A percentile compares a stretch with the other conserved stretches of the same genome.
These are phyloP conservation scores for Lagocephalus sceleratus DNA, from an alignment of 2,797 vertebrate genomes.

Conservation along the genomic window DNA sequence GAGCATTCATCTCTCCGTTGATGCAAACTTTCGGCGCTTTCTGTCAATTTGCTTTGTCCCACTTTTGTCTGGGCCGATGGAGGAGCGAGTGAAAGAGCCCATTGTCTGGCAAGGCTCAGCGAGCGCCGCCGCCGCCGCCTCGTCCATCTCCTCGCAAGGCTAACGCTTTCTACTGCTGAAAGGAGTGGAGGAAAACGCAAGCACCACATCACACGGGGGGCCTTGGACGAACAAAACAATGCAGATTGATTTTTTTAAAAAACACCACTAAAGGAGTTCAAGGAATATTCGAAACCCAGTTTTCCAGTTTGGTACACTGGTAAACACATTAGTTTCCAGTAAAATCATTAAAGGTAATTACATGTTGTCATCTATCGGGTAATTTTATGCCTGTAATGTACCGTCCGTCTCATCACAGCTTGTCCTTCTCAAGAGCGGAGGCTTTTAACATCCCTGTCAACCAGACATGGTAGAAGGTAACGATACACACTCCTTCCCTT, in stretches of 20 bases:
- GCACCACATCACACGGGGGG: slow-evolving; percentile 8
- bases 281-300: not conserved
- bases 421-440: too few relatives aligned
- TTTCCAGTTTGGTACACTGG: not conserved
- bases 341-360: too few relatives aligned
- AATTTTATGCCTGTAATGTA: too few relatives aligned
- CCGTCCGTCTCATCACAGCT: too few relatives aligned
- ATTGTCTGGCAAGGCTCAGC: slow-evolving; percentile 49
- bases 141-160: slow-evolving; percentile 46
- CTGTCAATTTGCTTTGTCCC: slow-evolving; percentile 47
- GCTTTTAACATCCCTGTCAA: too few relatives aligned
- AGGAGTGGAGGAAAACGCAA: slow-evolving; percentile 14
- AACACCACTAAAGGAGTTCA: not conserved
- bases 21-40: slow-evolving; percentile 49
- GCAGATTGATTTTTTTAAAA: slow-evolving; percentile 20
- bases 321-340: too few relatives aligned
- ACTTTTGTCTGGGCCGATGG: slow-evolving; percentile 47
- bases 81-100: slow-evolving; percentile 30
- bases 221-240: slow-evolving; percentile 15
- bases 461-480: too few relatives aligned
- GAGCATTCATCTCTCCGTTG: slow-evolving; percentile 35
- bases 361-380: too few relatives aligned
- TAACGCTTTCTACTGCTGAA: slow-evolving; percentile 54
- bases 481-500: too few relatives aligned
- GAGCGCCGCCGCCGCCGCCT: slow-evolving; percentile 33